Evolutionary conservation across 2,113 vertebrate genomes (phyloP).

Genomic region (Callipepla squamata): DNA sequence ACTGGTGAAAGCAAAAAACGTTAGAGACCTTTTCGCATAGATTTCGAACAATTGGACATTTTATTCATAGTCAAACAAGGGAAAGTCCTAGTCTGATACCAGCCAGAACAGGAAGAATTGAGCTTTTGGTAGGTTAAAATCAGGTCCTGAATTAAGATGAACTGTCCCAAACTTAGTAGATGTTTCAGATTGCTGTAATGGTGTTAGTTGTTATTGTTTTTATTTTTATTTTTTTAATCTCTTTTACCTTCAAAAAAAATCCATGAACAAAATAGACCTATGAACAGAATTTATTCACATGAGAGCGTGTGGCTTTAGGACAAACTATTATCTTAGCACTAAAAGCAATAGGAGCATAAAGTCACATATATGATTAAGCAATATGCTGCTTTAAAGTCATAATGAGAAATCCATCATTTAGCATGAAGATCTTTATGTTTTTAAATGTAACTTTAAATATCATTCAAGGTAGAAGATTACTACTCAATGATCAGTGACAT

Average conservation of each 20-base stretch:
- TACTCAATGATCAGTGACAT: not conserved
- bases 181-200: not conserved
- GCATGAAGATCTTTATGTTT: not conserved
- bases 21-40: not conserved
- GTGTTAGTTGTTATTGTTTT: not conserved
- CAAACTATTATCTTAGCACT: not conserved
- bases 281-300: not conserved
- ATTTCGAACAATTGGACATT: not conserved
- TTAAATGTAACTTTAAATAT: not conserved
- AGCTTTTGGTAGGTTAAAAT: not conserved
- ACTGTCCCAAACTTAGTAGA: not conserved
- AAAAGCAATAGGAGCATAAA: not conserved
- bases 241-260: not conserved
- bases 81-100: not conserved
- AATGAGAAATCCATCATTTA: not conserved
- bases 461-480: slow-evolving; percentile 14
- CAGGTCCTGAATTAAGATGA: not conserved
- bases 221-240: not conserved
- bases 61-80: not conserved
- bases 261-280: not conserved
- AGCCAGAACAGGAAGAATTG: not conserved
- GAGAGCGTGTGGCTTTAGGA: not conserved
- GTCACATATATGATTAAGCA: not conserved
- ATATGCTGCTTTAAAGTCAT: not conserved
- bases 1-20: not conserved